These are phyloP conservation scores for Siderastrea siderea DNA, from an alignment of 92 coral and sea anemone species.

Conservation along the genomic window DNA sequence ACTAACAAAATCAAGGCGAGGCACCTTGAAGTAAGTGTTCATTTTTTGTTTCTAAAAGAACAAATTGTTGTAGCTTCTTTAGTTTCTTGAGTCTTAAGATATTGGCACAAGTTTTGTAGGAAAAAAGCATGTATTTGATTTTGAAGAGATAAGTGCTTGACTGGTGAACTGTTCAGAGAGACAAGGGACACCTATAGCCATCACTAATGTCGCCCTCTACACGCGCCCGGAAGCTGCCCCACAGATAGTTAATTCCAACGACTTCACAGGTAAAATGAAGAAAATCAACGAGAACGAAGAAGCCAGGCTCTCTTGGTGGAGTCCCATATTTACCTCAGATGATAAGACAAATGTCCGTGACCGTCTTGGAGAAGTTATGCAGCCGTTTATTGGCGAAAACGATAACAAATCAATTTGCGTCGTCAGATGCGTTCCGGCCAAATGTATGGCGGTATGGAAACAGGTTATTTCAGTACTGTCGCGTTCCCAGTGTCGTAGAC, in stretches of 20 bases:
- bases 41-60: too few species aligned
- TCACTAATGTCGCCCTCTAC: slow-evolving; percentile 20
- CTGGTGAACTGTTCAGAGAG: background rate
- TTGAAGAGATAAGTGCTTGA: too few species aligned
- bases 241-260: background rate
- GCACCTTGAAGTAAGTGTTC: too few species aligned
- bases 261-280: slow-evolving; percentile 5
- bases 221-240: background rate
- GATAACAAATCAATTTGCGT: slow-evolving; percentile 27
- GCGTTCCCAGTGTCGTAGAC: too few species aligned
- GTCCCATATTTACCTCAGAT: slow-evolving; percentile 8
- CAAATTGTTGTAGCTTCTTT: too few species aligned
- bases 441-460: background rate
- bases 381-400: slow-evolving; percentile 3
- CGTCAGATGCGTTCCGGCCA: background rate
- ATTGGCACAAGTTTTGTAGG: too few species aligned
- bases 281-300: background rate
- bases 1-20: too few species aligned
- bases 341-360: background rate
- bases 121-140: too few species aligned
- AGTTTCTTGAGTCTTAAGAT: too few species aligned
- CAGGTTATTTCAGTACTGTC: background rate
- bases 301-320: slow-evolving; percentile 40
- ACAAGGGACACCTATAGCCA: background rate
- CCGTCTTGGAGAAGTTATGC: slow-evolving; percentile 5